phyloP scores from a whole-genome alignment of 2,113 vertebrate genomes.

The Elanus axillaris region DNA sequence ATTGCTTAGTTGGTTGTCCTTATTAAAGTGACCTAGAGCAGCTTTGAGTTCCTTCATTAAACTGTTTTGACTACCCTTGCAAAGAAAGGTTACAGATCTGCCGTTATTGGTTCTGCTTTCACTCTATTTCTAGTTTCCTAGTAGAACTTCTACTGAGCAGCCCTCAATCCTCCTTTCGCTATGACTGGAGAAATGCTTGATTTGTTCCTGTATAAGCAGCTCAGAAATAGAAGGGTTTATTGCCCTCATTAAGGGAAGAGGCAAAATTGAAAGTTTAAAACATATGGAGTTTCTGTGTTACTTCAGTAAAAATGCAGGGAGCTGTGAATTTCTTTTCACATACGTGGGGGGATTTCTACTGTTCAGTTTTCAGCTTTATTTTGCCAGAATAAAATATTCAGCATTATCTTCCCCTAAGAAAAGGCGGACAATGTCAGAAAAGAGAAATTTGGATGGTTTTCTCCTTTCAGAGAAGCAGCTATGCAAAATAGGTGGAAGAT shows the following conservation, averaged over 20 bases:
- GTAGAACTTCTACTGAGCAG: not conserved
- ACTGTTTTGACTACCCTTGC: not conserved
- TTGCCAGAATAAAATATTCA: not conserved
- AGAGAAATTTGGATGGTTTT: not conserved
- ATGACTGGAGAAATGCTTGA: not conserved
- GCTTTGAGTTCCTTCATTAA: not conserved
- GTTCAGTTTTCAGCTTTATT: slow-evolving; percentile 14
- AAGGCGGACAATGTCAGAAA: not conserved
- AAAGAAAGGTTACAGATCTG: not conserved
- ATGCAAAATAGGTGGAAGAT: not conserved
- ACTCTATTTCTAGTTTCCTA: not conserved
- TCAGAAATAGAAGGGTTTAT: not conserved
- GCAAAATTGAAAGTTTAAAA: not conserved
- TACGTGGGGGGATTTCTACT: not conserved
- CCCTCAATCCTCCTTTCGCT: not conserved
- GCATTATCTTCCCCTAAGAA: not conserved
- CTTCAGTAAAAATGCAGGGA: not conserved
- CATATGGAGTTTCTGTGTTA: not conserved
- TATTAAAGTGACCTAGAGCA: not conserved
- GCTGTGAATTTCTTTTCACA: not conserved
- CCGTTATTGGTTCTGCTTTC: not conserved
- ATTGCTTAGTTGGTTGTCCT: not conserved
- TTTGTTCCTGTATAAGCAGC: not conserved
- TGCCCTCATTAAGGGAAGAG: not conserved
- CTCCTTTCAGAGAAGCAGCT: not conserved